Evolutionary conservation across 2,113 vertebrate genomes (phyloP).

Genomic region (Garra rufa): DNA sequence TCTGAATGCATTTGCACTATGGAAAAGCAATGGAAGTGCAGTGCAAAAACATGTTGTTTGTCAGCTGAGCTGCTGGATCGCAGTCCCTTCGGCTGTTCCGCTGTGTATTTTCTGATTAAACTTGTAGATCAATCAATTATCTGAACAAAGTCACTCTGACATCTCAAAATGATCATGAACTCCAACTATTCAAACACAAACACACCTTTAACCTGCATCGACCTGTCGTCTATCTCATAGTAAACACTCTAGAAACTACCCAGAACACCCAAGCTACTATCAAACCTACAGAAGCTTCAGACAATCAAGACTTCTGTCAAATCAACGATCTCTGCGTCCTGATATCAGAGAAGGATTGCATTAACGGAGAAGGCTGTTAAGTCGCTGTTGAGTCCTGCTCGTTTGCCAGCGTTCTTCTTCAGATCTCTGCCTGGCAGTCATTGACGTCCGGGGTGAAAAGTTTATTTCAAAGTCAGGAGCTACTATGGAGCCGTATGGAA

Average conservation of each 20-base stretch:
- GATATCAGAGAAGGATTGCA: background rate
- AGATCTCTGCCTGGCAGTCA: conserved; percentile 4
- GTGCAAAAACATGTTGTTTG: background rate
- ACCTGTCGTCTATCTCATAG: background rate
- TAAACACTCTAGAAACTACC: background rate
- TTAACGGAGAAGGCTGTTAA: background rate
- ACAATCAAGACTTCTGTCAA: background rate
- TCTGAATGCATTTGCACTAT: too few species aligned
- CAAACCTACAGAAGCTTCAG: background rate
- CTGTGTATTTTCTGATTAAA: too few species aligned
- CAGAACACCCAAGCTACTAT: background rate
- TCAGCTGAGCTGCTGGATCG: background rate
- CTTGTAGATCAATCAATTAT: background rate
- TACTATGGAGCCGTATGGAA: background rate
- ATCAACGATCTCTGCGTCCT: background rate
- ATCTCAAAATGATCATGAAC: background rate
- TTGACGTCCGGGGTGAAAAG: conserved; percentile 20
- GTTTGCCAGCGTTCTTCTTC: background rate
- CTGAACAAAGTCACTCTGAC: background rate
- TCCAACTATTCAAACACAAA: background rate
- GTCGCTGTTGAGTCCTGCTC: background rate
- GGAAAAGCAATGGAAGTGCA: background rate
- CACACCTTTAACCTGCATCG: background rate
- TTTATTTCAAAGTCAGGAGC: conserved; percentile 21
- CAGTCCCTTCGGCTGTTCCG: too few species aligned